A percentile compares a stretch with the other conserved stretches of the same genome.
These are phyloP conservation scores for Apodemia hepburni DNA, from an alignment of 2,888 invertebrate species.

Conservation along the genomic window DNA sequence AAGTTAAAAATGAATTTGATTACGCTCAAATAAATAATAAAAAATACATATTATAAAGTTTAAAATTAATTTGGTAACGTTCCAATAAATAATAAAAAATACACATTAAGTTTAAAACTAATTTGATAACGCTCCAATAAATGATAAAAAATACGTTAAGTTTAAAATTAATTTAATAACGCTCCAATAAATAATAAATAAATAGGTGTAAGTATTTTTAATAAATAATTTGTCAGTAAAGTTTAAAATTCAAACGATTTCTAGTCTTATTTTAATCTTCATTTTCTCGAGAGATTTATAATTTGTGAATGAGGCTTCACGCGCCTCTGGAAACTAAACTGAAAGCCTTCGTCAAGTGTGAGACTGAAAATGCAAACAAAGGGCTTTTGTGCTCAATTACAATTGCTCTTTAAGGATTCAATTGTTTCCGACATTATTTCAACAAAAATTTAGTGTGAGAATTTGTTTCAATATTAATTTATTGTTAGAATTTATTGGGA, in stretches of 20 bases:
- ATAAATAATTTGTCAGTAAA: background rate
- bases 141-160: too few species aligned
- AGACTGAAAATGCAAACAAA: constrained; percentile 2
- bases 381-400: background rate
- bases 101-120: too few species aligned
- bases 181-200: too few species aligned
- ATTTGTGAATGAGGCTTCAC: background rate
- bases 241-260: background rate
- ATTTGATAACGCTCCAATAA: too few species aligned
- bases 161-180: too few species aligned
- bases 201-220: too few species aligned
- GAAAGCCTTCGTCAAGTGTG: constrained; percentile 1
- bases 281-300: background rate
- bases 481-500: background rate
- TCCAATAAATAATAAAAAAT: too few species aligned
- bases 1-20: too few species aligned
- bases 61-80: too few species aligned
- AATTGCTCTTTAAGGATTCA: background rate
- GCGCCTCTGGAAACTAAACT: constrained; percentile 9
- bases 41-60: too few species aligned
- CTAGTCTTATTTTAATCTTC: background rate
- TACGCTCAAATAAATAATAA: too few species aligned
- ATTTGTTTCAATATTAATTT: background rate
- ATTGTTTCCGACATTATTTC: background rate
- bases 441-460: background rate